These are phyloP conservation scores for Cryptotermes secundus DNA, from an alignment of 1,140 invertebrate genomes.

Conservation along the genomic window DNA sequence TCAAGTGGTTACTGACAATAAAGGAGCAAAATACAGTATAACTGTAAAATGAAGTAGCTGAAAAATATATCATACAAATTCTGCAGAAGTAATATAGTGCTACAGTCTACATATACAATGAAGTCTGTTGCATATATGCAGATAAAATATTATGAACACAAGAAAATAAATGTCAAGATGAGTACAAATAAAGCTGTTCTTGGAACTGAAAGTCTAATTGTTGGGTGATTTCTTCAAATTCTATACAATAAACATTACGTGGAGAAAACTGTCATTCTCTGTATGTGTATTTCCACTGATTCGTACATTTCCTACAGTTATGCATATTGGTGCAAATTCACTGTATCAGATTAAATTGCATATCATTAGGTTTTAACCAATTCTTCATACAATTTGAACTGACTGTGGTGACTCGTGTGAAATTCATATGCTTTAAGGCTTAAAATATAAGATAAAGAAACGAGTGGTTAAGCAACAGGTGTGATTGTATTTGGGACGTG, in stretches of 20 bases:
- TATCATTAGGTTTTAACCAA: not conserved
- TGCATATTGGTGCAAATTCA: not conserved
- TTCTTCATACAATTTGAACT: not conserved
- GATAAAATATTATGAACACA: not conserved
- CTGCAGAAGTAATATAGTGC: not conserved
- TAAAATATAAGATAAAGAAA: not conserved
- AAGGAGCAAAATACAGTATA: not conserved
- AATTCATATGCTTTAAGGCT: not conserved
- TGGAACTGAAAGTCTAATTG: not conserved
- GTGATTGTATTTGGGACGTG: not conserved
- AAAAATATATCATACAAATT: not conserved
- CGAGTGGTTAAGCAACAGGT: not conserved
- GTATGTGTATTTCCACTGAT: not conserved
- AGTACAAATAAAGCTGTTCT: not conserved
- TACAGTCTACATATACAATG: not conserved
- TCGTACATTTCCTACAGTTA: not conserved
- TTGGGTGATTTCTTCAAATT: not conserved
- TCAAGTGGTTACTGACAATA: not conserved
- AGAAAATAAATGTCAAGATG: not conserved
- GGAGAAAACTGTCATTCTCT: not conserved
- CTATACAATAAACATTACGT: not conserved
- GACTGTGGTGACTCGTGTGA: not conserved
- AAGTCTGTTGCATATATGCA: not conserved
- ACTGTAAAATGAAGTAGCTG: not conserved
- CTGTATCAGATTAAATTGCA: not conserved